Evolutionary conservation across 1,140 invertebrate genomes (phyloP).

Genomic region (Hyposmocoma kahamanoa): DNA sequence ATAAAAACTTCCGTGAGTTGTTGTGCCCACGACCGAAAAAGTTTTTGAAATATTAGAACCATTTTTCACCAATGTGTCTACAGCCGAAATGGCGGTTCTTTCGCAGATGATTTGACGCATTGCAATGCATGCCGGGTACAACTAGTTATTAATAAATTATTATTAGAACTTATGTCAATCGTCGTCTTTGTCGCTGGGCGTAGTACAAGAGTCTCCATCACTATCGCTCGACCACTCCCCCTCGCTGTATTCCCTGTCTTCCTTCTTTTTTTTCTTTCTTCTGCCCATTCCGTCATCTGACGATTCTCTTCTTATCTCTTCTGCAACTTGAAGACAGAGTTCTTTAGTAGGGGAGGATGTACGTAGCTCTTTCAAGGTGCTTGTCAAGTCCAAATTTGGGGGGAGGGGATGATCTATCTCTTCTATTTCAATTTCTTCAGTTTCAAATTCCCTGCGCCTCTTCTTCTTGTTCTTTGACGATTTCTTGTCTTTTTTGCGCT

Average conservation of each 20-base stretch:
- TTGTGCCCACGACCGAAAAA: no score
- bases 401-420: slow-evolving; percentile 7
- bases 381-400: slow-evolving; percentile 47
- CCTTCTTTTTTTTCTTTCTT: slow-evolving; percentile 28
- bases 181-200: background rate
- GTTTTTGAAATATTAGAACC: no score
- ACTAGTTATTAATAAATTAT: background rate
- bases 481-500: slow-evolving; percentile 50
- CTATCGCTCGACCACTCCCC: slow-evolving; percentile 64
- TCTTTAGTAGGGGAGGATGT: slow-evolving; percentile 48
- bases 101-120: no score
- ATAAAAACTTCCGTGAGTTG: no score
- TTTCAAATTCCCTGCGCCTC: slow-evolving; percentile 24
- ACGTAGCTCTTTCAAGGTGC: slow-evolving; percentile 48
- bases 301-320: no score
- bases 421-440: slow-evolving; percentile 18
- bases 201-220: slow-evolving; percentile 29
- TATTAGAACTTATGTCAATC: no score
- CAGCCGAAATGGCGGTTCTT: no score
- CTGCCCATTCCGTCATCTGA: no score
- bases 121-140: no score
- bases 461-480: slow-evolving; percentile 41
- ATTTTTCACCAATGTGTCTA: no score
- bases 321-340: no score
- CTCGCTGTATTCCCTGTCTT: slow-evolving; percentile 52